A percentile compares a stretch with the other conserved stretches of the same genome.
Conservation (phyloP, 1,140 invertebrate species). For the Heterodera carotae region DNA sequence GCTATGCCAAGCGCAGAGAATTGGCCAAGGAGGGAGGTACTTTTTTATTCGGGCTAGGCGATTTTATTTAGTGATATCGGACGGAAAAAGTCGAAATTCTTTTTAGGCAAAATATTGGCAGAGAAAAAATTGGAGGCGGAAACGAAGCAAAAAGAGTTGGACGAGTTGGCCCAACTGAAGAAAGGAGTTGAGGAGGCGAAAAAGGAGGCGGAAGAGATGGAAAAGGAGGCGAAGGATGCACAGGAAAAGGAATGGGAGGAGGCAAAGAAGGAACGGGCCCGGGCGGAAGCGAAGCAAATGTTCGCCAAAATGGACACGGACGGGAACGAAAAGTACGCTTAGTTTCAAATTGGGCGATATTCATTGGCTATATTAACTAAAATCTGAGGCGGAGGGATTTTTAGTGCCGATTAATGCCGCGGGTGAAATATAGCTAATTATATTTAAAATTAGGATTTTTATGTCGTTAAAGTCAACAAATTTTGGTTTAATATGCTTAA, state of each 20-base stretch:
- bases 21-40: slow-evolving; percentile 77
- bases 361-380: too few species aligned
- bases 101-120: slow-evolving; percentile 37
- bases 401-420: too few species aligned
- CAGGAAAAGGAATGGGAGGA: slow-evolving; percentile 66
- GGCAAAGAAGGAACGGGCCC: slow-evolving; percentile 6
- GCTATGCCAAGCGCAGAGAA: slow-evolving; percentile 76
- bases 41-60: too few species aligned
- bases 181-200: slow-evolving; percentile 72
- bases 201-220: slow-evolving; percentile 72
- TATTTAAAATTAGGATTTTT: too few species aligned
- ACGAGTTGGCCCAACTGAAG: slow-evolving; percentile 56
- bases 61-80: too few species aligned
- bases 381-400: too few species aligned
- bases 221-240: slow-evolving; percentile 70
- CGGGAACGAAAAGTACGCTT: slow-evolving; percentile 45
- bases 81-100: too few species aligned
- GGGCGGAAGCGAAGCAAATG: slow-evolving; percentile 17
- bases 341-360: too few species aligned
- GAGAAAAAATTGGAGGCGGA: slow-evolving; percentile 55
- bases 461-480: neutral
- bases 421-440: too few species aligned
- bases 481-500: neutral
- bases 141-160: slow-evolving; percentile 51
- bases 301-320: slow-evolving; percentile 32